Conservation (phyloP, 2,113 vertebrate species). For the Nesoenas mayeri region DNA sequence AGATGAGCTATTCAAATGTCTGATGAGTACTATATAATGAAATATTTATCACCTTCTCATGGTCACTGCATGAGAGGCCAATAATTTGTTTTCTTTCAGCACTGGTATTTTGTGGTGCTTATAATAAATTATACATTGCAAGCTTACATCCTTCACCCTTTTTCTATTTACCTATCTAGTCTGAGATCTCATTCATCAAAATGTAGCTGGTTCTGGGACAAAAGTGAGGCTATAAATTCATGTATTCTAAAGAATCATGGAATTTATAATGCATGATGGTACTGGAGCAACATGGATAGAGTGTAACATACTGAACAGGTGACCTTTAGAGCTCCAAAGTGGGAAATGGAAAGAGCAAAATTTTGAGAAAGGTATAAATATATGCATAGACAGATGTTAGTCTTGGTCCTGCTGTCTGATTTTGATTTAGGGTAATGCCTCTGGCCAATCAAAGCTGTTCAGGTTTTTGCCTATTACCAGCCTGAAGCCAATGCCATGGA, state of each 20-base stretch:
- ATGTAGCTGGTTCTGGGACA: neutral
- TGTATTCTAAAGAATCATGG: constrained; percentile 32
- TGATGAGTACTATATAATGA: constrained; percentile 69
- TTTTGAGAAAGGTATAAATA: neutral
- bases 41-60: constrained; percentile 74
- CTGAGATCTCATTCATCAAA: constrained; percentile 63
- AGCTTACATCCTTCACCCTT: constrained; percentile 31
- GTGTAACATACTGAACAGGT: neutral
- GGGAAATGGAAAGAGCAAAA: neutral
- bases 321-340: neutral
- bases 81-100: constrained; percentile 71
- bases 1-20: constrained; percentile 77
- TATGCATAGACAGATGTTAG: neutral
- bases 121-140: constrained; percentile 68
- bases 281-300: neutral
- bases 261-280: neutral
- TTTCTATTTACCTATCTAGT: constrained; percentile 64
- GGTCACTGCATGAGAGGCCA: constrained; percentile 67
- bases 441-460: neutral
- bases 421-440: neutral
- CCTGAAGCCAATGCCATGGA: neutral
- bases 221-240: constrained; percentile 51
- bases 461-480: neutral
- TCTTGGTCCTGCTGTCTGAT: neutral
- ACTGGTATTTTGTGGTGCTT: constrained; percentile 51